phyloP scores from a whole-genome alignment of 2,113 vertebrate species.

The Cephalopterus ornatus region DNA sequence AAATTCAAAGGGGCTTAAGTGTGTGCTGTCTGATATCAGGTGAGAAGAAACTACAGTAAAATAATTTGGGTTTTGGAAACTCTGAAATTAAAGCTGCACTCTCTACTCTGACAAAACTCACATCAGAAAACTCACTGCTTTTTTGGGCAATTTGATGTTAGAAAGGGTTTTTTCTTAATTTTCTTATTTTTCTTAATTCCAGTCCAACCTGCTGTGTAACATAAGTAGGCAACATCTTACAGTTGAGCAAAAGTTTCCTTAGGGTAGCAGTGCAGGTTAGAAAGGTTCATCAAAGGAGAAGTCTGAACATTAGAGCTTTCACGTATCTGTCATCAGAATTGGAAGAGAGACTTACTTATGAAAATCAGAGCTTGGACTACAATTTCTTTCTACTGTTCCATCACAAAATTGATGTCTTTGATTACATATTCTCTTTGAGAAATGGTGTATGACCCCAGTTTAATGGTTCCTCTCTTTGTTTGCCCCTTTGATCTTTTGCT shows the following conservation, averaged over 20 bases:
- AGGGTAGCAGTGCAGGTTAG: neutral
- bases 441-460: neutral
- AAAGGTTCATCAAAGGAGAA: neutral
- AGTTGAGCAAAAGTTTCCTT: neutral
- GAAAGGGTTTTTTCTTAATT: too few species aligned
- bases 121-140: neutral
- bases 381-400: neutral
- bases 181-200: neutral
- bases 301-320: neutral
- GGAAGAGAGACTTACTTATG: neutral
- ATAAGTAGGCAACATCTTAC: neutral
- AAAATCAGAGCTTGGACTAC: neutral
- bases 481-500: conserved; percentile 4
- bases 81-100: neutral
- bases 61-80: neutral
- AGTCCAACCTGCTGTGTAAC: neutral
- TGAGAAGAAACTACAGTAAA: neutral
- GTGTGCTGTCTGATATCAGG: neutral
- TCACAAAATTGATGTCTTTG: conserved; percentile 14
- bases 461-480: neutral
- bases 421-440: conserved; percentile 42
- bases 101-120: neutral
- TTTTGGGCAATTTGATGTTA: neutral
- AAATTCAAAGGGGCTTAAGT: neutral
- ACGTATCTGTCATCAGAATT: neutral